Conservation (phyloP, 2,797 vertebrate species). For the Pantherophis alleghaniensis region DNA sequence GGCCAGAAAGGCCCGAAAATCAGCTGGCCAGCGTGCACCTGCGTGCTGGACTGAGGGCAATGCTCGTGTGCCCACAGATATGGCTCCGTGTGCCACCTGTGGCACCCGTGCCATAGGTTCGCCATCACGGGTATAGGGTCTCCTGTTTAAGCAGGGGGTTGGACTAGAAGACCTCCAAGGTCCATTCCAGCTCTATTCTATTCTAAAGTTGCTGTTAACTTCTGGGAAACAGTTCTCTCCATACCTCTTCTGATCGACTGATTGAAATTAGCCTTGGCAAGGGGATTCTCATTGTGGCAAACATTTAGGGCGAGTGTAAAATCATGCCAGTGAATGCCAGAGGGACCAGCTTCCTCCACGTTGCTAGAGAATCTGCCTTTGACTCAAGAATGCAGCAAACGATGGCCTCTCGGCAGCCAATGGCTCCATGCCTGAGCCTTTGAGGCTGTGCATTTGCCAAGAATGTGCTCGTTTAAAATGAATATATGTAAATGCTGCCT, state of each 20-base stretch:
- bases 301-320: not conserved
- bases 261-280: not conserved
- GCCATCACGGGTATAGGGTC: no score
- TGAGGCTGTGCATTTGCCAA: not conserved
- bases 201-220: no score
- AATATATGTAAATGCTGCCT: constrained; percentile 27
- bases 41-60: no score
- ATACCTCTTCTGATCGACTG: not conserved
- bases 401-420: not conserved
- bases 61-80: no score
- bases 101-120: no score
- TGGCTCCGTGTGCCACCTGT: no score
- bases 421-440: not conserved
- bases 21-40: no score
- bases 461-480: constrained; percentile 13
- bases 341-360: not conserved
- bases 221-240: no score
- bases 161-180: not conserved
- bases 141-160: no score
- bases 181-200: no score
- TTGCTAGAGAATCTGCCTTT: not conserved
- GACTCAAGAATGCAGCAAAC: not conserved
- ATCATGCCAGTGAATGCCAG: not conserved
- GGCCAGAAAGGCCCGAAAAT: no score
- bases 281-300: not conserved